Evolutionary conservation across 2,888 invertebrate genomes (phyloP).

Genomic region (Lasioglossum malachurum): DNA sequence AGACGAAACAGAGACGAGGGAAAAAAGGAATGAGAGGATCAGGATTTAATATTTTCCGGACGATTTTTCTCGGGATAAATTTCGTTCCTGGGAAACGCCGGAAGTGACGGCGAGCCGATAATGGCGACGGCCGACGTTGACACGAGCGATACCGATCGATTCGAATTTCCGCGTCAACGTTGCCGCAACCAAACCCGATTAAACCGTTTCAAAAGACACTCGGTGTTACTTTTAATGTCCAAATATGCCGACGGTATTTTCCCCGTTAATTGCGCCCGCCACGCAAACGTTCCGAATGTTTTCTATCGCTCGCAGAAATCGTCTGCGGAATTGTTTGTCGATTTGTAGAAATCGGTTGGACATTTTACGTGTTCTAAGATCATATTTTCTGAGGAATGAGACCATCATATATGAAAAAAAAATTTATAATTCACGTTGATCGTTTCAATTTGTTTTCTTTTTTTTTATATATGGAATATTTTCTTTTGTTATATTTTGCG

Average conservation of each 20-base stretch:
- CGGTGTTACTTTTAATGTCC: neutral
- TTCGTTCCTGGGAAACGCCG: constrained; percentile 5
- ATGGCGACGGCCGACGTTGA: constrained; percentile 34
- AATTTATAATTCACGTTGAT: too few species aligned
- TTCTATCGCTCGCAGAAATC: neutral
- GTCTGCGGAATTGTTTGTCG: too few species aligned
- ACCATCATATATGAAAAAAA: too few species aligned
- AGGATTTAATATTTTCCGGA: neutral
- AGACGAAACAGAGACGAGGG: neutral
- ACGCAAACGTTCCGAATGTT: constrained; percentile 17
- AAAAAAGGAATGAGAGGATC: neutral
- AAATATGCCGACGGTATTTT: constrained; percentile 16
- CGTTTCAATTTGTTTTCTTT: too few species aligned
- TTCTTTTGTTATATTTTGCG: neutral
- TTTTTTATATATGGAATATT: neutral
- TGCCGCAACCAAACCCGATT: constrained; percentile 45
- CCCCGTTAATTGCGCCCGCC: constrained; percentile 27
- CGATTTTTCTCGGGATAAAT: neutral
- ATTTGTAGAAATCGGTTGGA: neutral
- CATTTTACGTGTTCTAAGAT: too few species aligned
- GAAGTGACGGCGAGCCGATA: constrained; percentile 28
- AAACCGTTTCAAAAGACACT: constrained; percentile 41
- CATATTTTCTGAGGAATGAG: too few species aligned
- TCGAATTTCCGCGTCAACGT: constrained; percentile 40
- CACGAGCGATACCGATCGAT: constrained; percentile 52